phyloP scores from a whole-genome alignment of 1,140 invertebrate species.

The Musca domestica region DNA sequence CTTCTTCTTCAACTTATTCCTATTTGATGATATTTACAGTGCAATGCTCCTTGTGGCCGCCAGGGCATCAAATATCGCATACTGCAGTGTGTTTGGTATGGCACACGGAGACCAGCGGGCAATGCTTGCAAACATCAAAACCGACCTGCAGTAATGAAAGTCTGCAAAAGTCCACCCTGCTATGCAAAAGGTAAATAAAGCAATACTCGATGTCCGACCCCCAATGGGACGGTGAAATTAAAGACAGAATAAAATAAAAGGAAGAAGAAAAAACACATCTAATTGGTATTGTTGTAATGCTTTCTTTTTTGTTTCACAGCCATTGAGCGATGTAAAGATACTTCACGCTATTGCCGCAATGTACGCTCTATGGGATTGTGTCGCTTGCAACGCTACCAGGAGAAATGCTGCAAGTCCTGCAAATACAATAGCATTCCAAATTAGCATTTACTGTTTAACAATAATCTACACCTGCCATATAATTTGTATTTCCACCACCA shows the following conservation, averaged over 20 bases:
- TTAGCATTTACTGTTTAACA: slow-evolving; percentile 16
- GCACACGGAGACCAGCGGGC: slow-evolving; percentile 75
- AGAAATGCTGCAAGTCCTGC: slow-evolving; percentile 82
- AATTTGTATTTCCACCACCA: neutral
- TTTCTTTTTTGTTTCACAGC: slow-evolving; percentile 15
- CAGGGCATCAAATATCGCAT: slow-evolving; percentile 78
- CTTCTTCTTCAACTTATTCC: neutral
- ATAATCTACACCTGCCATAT: slow-evolving; percentile 1
- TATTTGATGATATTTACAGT: slow-evolving; percentile 57
- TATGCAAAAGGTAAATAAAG: slow-evolving; percentile 53
- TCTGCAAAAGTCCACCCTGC: slow-evolving; percentile 70
- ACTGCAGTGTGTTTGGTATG: slow-evolving; percentile 85
- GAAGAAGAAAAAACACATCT: neutral
- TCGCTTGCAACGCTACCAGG: slow-evolving; percentile 73
- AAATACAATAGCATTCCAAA: slow-evolving; percentile 35
- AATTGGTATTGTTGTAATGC: neutral
- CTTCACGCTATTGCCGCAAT: slow-evolving; percentile 75
- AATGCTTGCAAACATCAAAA: slow-evolving; percentile 74
- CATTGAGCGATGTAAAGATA: slow-evolving; percentile 64
- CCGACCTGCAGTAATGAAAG: slow-evolving; percentile 72
- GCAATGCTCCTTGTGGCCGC: slow-evolving; percentile 69
- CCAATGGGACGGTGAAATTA: neutral
- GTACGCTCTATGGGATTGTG: slow-evolving; percentile 82
- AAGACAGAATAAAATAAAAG: too few species aligned
- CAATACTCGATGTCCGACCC: neutral